These are phyloP conservation scores for Amiota communis DNA, from an alignment of 2,888 invertebrate genomes.

Conservation along the genomic window DNA sequence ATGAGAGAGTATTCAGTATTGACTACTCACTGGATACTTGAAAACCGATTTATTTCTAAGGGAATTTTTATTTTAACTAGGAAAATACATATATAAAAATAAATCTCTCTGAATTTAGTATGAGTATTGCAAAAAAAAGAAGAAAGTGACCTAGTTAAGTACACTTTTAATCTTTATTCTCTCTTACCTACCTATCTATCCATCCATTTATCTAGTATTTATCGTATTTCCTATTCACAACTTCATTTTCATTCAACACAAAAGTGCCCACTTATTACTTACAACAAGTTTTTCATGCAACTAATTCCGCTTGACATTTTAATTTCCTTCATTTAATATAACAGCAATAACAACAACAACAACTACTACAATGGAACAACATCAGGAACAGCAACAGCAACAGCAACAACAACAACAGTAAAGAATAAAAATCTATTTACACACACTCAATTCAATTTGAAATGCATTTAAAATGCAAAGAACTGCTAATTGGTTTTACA, in stretches of 20 bases:
- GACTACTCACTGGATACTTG: neutral
- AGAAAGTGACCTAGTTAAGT: neutral
- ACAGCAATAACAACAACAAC: too few relatives aligned
- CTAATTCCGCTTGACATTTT: constrained; percentile 9
- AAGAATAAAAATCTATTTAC: neutral
- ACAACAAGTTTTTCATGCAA: neutral
- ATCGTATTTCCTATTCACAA: neutral
- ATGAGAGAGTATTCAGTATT: neutral
- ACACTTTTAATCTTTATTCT: neutral
- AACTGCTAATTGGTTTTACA: constrained; percentile 20
- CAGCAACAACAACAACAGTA: too few relatives aligned
- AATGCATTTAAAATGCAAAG: constrained; percentile 4
- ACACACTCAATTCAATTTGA: constrained; percentile 7
- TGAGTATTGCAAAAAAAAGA: neutral
- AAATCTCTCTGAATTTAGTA: neutral
- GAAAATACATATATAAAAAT: neutral
- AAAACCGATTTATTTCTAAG: neutral
- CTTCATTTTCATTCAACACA: neutral
- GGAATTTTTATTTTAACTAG: neutral
- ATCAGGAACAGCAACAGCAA: too few relatives aligned
- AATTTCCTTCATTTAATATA: constrained; percentile 8
- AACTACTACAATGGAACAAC: too few relatives aligned
- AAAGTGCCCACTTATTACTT: neutral
- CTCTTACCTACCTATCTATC: neutral
- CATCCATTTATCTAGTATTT: too few relatives aligned